Evolutionary conservation across 1,140 invertebrate species (phyloP).

Genomic region (Bathynomus jamesi): DNA sequence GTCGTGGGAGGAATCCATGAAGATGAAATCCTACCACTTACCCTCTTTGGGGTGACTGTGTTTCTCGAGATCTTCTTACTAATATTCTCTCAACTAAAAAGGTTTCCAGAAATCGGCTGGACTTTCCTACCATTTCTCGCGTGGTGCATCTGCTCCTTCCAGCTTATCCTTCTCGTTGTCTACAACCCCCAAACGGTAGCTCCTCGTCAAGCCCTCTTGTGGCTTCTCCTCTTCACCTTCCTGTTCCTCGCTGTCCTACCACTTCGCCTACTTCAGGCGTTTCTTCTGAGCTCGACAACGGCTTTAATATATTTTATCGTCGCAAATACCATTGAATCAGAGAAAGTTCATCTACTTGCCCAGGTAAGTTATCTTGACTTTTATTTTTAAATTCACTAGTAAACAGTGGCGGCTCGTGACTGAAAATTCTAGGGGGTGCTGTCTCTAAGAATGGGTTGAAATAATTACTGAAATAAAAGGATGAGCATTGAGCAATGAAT

Average conservation of each 20-base stretch:
- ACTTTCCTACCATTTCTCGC: constrained; percentile 23
- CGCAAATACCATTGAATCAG: neutral
- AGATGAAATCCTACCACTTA: neutral
- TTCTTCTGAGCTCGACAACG: neutral
- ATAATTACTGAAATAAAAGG: no score
- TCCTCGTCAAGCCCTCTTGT: constrained; percentile 20
- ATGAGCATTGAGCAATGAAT: no score
- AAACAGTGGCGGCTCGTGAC: no score
- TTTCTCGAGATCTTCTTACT: constrained; percentile 9
- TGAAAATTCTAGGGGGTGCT: no score
- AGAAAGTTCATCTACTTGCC: neutral
- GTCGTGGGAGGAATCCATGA: neutral
- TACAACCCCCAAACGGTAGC: constrained; percentile 12
- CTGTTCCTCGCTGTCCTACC: constrained; percentile 22
- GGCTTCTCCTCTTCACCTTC: constrained; percentile 26
- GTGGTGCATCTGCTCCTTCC: constrained; percentile 11
- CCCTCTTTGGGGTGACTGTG: constrained; percentile 1
- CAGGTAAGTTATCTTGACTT: neutral
- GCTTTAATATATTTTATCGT: neutral
- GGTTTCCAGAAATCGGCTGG: constrained; percentile 21
- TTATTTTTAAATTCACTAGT: no score
- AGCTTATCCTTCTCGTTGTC: constrained; percentile 15
- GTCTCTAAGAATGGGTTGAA: no score
- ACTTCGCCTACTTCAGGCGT: constrained; percentile 8
- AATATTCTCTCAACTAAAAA: constrained; percentile 16